Evolutionary conservation across 1,140 invertebrate species (phyloP), one percentile per base, ranked within the genome.

Genomic region (Caenorhabditis inopinata): DNA sequence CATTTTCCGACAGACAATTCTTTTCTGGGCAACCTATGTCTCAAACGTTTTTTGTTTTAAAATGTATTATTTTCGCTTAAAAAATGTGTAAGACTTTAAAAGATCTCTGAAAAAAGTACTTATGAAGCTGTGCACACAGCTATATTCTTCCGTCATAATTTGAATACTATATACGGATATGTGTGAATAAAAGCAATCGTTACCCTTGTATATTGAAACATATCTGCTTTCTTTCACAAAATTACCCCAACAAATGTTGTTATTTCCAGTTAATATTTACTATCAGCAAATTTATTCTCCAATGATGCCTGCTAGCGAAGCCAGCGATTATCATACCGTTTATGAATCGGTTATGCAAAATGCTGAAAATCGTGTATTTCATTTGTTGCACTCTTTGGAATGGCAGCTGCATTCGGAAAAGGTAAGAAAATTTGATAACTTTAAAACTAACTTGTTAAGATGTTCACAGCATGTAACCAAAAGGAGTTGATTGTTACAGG

Each of bases 311-410:
- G 58, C 58, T 21, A 68, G 32, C 6, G 58, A 68, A 38, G 23
- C 58, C 18, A 62, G 27, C 25, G 51, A 78, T 46, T 58, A 35
- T 11, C 38, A 58, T 23, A 16, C 76, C 2, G n/a, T 32, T 1
- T 78, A 78, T 68, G 76, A 78, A 16, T 38, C 42, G 1, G 53
- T 53, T 2, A 78, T 78, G 49, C 76, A 78, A n/a, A 78, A 49
- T 46, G 76, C 76, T 3, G 76, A 78, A 68, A 51, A 49, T n/a
- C 76, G 76, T 45, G 76, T 78, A 1, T 78, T 78, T 47, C 76
- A 78, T 46, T 53, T 78, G 9, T 21, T 78, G 11, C 76, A 78
- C 45, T 78, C 76, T 3, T 23, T 78, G 21, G 76, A 78, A 47
- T 78, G 76, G 76, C 76, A 78, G 35, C 49, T 78, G 12, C 53